Base-by-base conservation (phyloP, 2,888 invertebrate genomes). In the Harpalus rufipes region DNA sequence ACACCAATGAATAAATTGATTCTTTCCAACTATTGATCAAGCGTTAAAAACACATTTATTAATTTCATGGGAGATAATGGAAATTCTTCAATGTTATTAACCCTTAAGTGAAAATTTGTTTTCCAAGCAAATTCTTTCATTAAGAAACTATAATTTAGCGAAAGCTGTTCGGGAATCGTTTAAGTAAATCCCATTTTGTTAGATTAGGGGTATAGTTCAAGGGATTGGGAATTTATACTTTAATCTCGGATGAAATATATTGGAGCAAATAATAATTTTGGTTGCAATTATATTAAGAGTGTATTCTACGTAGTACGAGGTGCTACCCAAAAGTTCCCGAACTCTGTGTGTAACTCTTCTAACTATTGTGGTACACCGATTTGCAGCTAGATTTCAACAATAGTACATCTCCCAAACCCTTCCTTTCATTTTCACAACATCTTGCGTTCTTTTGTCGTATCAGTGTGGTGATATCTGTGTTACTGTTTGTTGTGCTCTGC, bases 121-220 rank as follows among this genome's bases (percentile, higher is more conserved):
- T 63, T 63, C 63, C 63, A 63, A 18, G 63, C 63, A 63, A 63
- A 63, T 63, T 63, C 63, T 63, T 63, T 63, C 25, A 63, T 63
- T 16, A 59, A 59, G 59, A 59, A 59, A 59, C 59, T 59, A 59
- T 59, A 59, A 59, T 63, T 63, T 63, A 63, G 10, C 21, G 12
- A 63, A 63, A 63, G 63, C 63, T 32, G 14, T 63, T 63, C 10
- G 25, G 63, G 21, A 25, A 63, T 63, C 63, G 63, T 25, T 63
- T 63, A 63, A 63, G 63, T 21, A 63, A 63, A 63, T 63, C 63
- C 21, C 63, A 63, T 63, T 63, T 63, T 63, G 63, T 63, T 63
- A 63, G 63, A 63, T 63, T 63, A 63, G 25, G 63, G 21, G 16
- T 63, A 63, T 25, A 25, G 63, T 63, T 63, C 63, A 63, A 10